Conservation (phyloP, 2,797 vertebrate genomes). For the Petrocephalus sullivani region DNA sequence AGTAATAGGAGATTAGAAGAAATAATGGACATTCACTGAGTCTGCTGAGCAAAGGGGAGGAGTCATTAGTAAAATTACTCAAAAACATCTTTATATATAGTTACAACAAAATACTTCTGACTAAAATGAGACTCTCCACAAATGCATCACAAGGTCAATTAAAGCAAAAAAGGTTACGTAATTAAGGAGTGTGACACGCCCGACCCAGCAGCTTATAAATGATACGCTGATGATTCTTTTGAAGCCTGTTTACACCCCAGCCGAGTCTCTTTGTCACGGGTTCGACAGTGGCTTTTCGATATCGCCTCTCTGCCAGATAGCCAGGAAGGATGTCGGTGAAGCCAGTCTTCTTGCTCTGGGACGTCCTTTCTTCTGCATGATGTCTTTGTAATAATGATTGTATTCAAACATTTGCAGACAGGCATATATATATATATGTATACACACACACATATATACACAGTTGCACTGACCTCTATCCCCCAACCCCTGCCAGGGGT, state of each 20-base stretch:
- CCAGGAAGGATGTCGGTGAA: background rate
- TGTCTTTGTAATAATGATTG: background rate
- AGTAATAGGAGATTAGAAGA: conserved; percentile 8
- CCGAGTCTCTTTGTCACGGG: background rate
- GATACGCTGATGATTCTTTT: background rate
- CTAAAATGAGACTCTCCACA: background rate
- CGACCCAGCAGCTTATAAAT: background rate
- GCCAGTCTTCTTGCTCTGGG: background rate
- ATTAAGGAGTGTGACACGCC: background rate
- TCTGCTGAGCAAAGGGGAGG: background rate
- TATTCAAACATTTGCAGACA: background rate
- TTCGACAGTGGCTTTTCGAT: background rate
- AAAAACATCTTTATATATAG: background rate
- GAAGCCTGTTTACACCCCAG: background rate
- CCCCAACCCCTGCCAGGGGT: conserved; percentile 56
- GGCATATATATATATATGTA: background rate
- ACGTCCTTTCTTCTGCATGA: background rate
- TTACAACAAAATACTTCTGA: background rate
- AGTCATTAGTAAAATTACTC: background rate
- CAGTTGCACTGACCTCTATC: background rate
- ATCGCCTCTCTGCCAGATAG: background rate
- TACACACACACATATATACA: background rate
- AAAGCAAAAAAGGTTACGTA: background rate
- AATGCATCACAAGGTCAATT: background rate
- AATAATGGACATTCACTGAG: background rate